Evolutionary conservation across 2,888 invertebrate genomes (phyloP), one percentile per base, ranked within the genome.

Genomic region (Eudasyphora cyanicolor): DNA sequence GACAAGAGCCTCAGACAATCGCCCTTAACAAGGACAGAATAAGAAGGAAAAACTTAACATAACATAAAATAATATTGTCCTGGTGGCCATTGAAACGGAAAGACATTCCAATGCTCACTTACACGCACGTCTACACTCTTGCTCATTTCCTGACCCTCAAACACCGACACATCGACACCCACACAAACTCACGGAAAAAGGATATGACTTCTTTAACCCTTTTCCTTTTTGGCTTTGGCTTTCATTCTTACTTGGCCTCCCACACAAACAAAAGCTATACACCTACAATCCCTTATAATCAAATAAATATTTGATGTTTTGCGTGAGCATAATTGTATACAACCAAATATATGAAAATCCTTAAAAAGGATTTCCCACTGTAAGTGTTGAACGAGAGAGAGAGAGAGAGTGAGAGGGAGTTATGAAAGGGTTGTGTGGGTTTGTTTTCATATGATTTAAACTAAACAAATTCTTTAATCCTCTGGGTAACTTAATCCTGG

Each of bases 271-370:
- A 45, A 45, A 24, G 49, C 19, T 49, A 14, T 45, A 45, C 24
- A 57, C 27, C 57, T 57, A 24, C 57, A 57, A 57, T 57, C 27
- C 57, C 57, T 10, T 27, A 57, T 57, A 57, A 57, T 57, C 57
- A 57, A 57, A 57, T 57, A 57, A 57, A 57, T 57, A 57, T 57
- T 57, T 57, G 27, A 57, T 57, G 27, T 1, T 10, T 57, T 54
- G 2, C 21, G 10, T 1, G 51, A 6, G 51, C 4, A 51, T 24
- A 57, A 14, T 57, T 57, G 27, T 57, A 14, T 6, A 38, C 38
- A 38, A 38, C 14, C 38, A 3, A 38, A 8, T n/a, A n/a, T n/a
- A 38, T 38, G 38, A 8, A 38, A 38, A 38, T 38, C n/a, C n/a
- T n/a, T n/a, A n/a, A n/a, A n/a, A n/a, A n/a, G n/a, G n/a, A n/a